Conservation (phyloP, 1,140 invertebrate species). For the Sogatella furcifera region DNA sequence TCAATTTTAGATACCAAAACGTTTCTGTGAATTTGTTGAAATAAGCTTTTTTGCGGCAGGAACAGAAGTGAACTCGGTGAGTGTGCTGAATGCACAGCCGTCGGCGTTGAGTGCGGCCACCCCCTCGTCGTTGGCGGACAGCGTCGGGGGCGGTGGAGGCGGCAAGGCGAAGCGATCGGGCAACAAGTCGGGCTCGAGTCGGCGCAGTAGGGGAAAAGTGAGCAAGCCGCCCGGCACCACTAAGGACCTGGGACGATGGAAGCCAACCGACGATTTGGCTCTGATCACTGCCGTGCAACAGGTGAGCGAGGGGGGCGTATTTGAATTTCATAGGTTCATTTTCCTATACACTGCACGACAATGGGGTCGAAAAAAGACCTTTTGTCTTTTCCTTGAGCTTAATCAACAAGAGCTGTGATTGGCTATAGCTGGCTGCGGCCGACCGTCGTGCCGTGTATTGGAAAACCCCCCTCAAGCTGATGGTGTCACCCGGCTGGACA, state of each 20-base stretch:
- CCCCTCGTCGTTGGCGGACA: not conserved
- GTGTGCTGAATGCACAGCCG: not conserved
- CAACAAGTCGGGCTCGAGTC: not conserved
- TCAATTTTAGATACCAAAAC: too few species aligned
- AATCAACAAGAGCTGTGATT: too few species aligned
- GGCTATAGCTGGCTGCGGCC: too few species aligned
- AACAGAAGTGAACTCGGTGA: not conserved
- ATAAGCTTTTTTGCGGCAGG: not conserved
- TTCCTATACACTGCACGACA: too few species aligned
- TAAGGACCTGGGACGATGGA: constrained; percentile 90
- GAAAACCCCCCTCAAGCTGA: too few species aligned
- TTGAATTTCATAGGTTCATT: too few species aligned
- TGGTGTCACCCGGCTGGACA: too few species aligned
- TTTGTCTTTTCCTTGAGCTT: too few species aligned
- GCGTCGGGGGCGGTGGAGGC: not conserved
- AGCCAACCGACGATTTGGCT: constrained; percentile 90
- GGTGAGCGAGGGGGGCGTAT: too few species aligned
- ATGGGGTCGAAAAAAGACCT: too few species aligned
- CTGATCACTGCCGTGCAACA: constrained; percentile 90
- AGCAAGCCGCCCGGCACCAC: constrained; percentile 50
- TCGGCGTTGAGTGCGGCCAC: not conserved
- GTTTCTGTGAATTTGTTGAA: too few species aligned
- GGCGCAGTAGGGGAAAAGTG: constrained; percentile 37
- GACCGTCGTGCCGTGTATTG: too few species aligned
- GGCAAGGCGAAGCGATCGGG: not conserved